phyloP scores from a whole-genome alignment of 2,888 invertebrate genomes.

The Drosophila emarginata region DNA sequence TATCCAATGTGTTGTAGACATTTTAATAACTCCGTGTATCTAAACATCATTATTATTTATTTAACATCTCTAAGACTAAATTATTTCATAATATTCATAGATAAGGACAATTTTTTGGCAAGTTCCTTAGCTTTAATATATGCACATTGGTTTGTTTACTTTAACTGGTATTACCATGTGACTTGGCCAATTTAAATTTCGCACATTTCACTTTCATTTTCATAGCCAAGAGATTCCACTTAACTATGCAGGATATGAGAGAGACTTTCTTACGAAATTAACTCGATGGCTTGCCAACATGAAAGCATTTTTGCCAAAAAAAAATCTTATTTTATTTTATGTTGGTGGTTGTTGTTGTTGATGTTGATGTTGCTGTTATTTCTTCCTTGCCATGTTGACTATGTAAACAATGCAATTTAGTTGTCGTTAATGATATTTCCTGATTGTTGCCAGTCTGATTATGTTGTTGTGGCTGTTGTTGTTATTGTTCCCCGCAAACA shows the following conservation, averaged over 20 bases:
- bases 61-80: too few relatives aligned
- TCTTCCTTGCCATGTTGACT: slow-evolving; percentile 24
- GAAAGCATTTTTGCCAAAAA: slow-evolving; percentile 31
- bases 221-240: slow-evolving; percentile 27
- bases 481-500: slow-evolving; percentile 20
- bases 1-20: too few relatives aligned
- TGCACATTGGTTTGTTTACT: too few relatives aligned
- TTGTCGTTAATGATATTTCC: slow-evolving; percentile 47
- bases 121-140: too few relatives aligned
- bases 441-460: slow-evolving; percentile 13
- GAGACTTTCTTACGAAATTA: slow-evolving; percentile 33
- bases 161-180: not conserved
- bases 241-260: slow-evolving; percentile 11
- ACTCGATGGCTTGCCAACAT: slow-evolving; percentile 36
- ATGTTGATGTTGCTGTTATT: slow-evolving; percentile 23
- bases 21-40: too few relatives aligned
- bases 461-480: slow-evolving; percentile 30
- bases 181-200: not conserved
- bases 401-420: slow-evolving; percentile 47
- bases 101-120: too few relatives aligned
- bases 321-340: slow-evolving; percentile 11
- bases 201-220: slow-evolving; percentile 30
- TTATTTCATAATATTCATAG: too few relatives aligned
- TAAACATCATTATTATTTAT: too few relatives aligned
- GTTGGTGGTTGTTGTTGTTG: not conserved